Conservation (phyloP, 2,888 invertebrate species). For the Cryptocephalus primarius region DNA sequence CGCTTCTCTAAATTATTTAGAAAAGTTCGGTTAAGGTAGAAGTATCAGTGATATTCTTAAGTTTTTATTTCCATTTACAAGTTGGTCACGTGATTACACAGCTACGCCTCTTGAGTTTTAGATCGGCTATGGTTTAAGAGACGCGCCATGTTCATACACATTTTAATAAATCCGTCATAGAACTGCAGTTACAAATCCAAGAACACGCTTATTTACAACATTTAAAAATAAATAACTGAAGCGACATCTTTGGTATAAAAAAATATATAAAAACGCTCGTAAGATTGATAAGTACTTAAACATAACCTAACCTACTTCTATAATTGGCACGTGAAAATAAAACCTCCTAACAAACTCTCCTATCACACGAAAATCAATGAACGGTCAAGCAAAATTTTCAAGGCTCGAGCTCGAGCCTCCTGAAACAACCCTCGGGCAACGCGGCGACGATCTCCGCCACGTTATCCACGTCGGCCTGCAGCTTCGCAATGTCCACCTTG, state of each 20-base stretch:
- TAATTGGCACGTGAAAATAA: too few species aligned
- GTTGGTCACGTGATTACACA: too few species aligned
- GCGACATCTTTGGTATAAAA: slow-evolving; percentile 13
- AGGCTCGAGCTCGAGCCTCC: slow-evolving; percentile 65
- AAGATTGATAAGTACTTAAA: not conserved
- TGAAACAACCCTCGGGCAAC: slow-evolving; percentile 72
- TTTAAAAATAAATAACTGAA: slow-evolving; percentile 9
- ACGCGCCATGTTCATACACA: too few species aligned
- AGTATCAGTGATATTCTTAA: too few species aligned
- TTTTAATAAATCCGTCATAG: too few species aligned
- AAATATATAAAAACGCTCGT: not conserved
- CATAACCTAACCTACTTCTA: not conserved
- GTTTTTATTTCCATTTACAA: too few species aligned
- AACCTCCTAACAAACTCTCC: too few species aligned
- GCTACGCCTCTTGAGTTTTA: too few species aligned
- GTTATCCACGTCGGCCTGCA: slow-evolving; percentile 70
- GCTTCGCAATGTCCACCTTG: slow-evolving; percentile 61
- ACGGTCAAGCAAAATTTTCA: slow-evolving; percentile 18
- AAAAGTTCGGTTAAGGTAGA: too few species aligned
- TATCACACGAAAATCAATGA: not conserved
- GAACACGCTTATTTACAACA: not conserved
- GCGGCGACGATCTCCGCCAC: slow-evolving; percentile 70
- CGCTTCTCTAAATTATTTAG: too few species aligned
- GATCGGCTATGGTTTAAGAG: too few species aligned
- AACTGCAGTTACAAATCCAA: too few species aligned